phyloP scores from a whole-genome alignment of 2,113 vertebrate species.

The Lophura nycthemera region DNA sequence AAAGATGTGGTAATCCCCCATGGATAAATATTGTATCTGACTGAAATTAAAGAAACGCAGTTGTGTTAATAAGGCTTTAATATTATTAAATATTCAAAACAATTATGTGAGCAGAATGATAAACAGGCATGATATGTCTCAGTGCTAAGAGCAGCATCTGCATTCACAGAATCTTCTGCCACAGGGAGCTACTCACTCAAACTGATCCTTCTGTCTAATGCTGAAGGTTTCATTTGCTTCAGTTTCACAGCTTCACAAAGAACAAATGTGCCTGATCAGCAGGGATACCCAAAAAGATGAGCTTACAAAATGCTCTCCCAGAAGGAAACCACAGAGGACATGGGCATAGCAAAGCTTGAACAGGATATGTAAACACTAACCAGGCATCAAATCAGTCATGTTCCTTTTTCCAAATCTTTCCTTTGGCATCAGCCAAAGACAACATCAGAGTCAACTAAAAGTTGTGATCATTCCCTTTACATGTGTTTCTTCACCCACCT shows the following conservation, averaged over 20 bases:
- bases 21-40: background rate
- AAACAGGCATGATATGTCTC: background rate
- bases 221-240: background rate
- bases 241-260: background rate
- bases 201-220: background rate
- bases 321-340: background rate
- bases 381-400: background rate
- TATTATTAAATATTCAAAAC: conserved; percentile 13
- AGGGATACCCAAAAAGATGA: background rate
- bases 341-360: background rate
- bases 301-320: background rate
- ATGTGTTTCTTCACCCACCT: background rate
- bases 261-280: background rate
- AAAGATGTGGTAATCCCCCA: background rate
- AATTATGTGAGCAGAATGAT: background rate
- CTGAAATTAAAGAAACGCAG: background rate
- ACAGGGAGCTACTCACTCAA: background rate
- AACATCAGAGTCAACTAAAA: background rate
- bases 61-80: background rate
- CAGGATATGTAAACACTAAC: background rate
- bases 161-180: background rate
- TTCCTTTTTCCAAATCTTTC: background rate
- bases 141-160: background rate
- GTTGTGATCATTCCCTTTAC: background rate
- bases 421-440: background rate